A percentile compares a stretch with the other conserved stretches of the same genome.
phyloP scores from a whole-genome alignment of 2,113 vertebrate genomes.

The Eptesicus fuscus region DNA sequence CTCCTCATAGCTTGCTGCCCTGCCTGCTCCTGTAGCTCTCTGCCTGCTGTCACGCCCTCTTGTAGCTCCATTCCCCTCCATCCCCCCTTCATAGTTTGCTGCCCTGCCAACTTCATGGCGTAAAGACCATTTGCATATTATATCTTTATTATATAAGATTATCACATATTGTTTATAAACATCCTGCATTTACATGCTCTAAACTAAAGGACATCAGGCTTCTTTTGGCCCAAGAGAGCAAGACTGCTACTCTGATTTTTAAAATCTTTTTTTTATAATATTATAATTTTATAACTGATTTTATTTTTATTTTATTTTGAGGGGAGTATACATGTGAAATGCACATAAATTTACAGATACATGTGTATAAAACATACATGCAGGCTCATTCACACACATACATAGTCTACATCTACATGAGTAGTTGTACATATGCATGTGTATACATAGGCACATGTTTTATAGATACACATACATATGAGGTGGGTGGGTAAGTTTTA shows the following conservation, averaged over 20 bases:
- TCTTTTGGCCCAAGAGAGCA: not conserved
- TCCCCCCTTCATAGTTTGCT: too few relatives aligned
- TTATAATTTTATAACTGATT: not conserved
- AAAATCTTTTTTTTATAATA: not conserved
- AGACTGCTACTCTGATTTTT: not conserved
- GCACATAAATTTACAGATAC: not conserved
- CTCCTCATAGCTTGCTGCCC: too few relatives aligned
- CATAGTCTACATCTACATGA: not conserved
- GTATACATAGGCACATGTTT: not conserved
- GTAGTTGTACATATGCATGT: not conserved
- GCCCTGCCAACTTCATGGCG: too few relatives aligned
- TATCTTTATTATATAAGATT: too few relatives aligned
- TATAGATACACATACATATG: not conserved
- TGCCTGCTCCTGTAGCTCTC: too few relatives aligned
- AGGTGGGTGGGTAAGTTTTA: not conserved
- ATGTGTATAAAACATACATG: not conserved
- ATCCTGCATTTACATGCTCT: not conserved
- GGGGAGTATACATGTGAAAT: not conserved
- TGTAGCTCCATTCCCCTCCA: too few relatives aligned
- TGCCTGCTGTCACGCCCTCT: rapidly evolving
- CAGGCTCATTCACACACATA: not conserved
- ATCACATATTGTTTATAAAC: not conserved
- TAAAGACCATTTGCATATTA: too few relatives aligned
- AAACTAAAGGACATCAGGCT: not conserved
- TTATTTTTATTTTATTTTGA: not conserved